Conservation (phyloP, 2,797 vertebrate genomes). For the Tiaroga cobitis region DNA sequence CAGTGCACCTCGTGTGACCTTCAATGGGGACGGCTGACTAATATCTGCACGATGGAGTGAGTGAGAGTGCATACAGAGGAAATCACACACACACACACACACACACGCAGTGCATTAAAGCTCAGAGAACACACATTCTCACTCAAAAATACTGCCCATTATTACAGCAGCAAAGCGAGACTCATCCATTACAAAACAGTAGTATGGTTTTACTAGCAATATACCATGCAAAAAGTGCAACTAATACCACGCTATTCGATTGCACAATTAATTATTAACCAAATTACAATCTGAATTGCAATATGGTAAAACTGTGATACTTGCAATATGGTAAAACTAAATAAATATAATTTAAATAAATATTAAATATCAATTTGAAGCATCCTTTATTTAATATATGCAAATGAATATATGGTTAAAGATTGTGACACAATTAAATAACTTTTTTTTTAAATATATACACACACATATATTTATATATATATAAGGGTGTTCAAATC, state of each 20-base stretch:
- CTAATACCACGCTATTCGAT: background rate
- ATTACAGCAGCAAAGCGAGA: conserved; percentile 43
- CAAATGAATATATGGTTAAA: too few relatives aligned
- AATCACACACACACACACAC: conserved; percentile 64
- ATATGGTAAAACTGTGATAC: background rate
- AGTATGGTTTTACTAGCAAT: background rate
- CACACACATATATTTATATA: background rate
- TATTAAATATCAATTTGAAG: background rate
- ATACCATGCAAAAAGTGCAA: background rate
- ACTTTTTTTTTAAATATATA: too few relatives aligned
- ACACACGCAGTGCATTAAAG: conserved; percentile 17
- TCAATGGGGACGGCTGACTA: conserved; percentile 44
- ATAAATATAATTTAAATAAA: too few relatives aligned
- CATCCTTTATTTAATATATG: background rate
- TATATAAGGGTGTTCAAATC: too few relatives aligned
- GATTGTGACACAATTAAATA: too few relatives aligned
- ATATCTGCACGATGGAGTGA: conserved; percentile 48
- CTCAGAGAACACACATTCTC: background rate
- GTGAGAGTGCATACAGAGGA: conserved; percentile 63
- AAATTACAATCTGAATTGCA: background rate
- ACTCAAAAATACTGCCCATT: background rate
- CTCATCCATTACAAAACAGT: background rate
- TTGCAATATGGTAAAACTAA: background rate
- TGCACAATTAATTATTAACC: background rate
- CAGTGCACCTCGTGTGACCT: conserved; percentile 48